Evolutionary conservation across 2,888 invertebrate species (phyloP), one percentile per base, ranked within the genome.

Genomic region (Drosophila macrospina): DNA sequence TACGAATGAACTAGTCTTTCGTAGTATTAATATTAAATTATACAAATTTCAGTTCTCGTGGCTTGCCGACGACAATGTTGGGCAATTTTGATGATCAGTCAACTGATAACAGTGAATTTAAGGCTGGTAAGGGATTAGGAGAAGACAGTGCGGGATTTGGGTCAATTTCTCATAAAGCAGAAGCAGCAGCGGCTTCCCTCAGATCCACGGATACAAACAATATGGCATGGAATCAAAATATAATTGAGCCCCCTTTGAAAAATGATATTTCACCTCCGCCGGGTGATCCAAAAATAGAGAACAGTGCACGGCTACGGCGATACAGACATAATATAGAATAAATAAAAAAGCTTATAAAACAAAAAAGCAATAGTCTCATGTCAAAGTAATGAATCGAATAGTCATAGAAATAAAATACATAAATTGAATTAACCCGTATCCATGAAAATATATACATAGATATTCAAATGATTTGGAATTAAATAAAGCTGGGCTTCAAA

Each of bases 1-100:
- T 92, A 88, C 26, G 32, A 50, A 7, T 39, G 1, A 20, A 11
- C 26, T 4, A n/a, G 5, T 32, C 6, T 7, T 5, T 13, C 4
- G 3, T 26, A 16, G 34, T 10, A 6, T 6, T 13, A 6, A 8
- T 32, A n/a, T 30, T 39, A 6, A 37, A 10, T 11, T 7, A 1
- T 20, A 7, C 2, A 37, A n/a, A 10, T 4, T 30, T 4, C 0
- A 16, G 91, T 69, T 83, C 80, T 3, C 93, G 93, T 76, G 93
- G 93, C 54, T 93, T 93, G 80, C 93, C 94, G 28, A 93, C 93
- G 26, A 92, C 93, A 81, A 89, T 93, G 72, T 89, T 93, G 81
- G 89, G 88, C 26, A 80, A 88, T 45, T 90, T 90, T 47, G 91
- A 92, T 42, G 91, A 91, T 63, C 87, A 90, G 32, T 88, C 88